Base-by-base conservation (phyloP, 2,888 invertebrate genomes). In the Callyntrura guangdongensis region DNA sequence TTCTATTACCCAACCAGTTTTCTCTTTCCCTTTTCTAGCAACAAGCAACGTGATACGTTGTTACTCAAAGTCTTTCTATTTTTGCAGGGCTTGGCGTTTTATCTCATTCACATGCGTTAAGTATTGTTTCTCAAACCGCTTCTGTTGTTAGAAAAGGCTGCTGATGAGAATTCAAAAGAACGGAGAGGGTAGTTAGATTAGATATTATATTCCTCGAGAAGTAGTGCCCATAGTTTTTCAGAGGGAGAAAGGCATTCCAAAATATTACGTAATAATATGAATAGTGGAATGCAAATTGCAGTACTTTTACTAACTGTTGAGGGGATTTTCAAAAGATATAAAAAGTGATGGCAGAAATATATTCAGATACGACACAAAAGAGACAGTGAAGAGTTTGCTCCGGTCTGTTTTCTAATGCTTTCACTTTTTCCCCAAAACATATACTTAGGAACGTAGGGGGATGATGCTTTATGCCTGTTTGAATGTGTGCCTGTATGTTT, bases 281-380 rank as follows among this genome's bases (percentile, higher is more conserved):
- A 72, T 56, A 53, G 85, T 56, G 85, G 85, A 85, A 85, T 72
- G 85, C 49, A 85, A 85, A 85, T 85, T 85, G 72, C 72, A 53
- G 69, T 85, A 85, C 27, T 72, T 69, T 72, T 69, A 72, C 85
- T 72, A 67, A 69, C 67, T 84, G 49, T 84, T 49, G 84, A 83
- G 59, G 12, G 83, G 67, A 49, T 77, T 77, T 77, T 77, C 77
- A 12, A 14, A 36, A 45, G 72, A 72, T 72, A 72, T 72, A 72
- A 72, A 72, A 72, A 72, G 36, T 45, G 72, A 72, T 72, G 45
- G 72, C 72, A 17, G 36, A 45, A 45, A 72, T 47, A 77, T 77
- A 77, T 47, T 49, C 49, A 22, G 12, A 22, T 0, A 8, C 27
- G 69, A 56, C 49, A 77, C 11, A 17, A 53, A 27, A 77, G 56